Conservation (phyloP, 1,140 invertebrate genomes). For the Musca domestica region DNA sequence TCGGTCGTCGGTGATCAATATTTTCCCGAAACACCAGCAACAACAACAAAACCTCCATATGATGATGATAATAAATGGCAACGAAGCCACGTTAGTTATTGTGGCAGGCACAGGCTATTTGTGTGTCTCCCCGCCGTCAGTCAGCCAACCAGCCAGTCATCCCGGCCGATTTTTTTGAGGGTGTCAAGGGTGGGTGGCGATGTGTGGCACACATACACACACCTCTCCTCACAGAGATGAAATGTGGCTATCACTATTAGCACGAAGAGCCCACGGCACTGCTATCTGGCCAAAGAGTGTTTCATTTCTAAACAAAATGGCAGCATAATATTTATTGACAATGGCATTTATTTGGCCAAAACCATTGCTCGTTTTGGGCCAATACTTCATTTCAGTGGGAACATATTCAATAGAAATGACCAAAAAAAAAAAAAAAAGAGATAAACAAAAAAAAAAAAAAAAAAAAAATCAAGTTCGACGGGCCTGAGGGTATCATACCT, state of each 20-base stretch:
- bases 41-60: too few relatives aligned
- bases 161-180: background rate
- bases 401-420: too few relatives aligned
- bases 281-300: background rate
- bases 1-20: too few relatives aligned
- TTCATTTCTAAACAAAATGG: slow-evolving; percentile 14
- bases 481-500: too few relatives aligned
- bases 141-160: background rate
- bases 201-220: background rate
- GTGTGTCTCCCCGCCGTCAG: background rate
- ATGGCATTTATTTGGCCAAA: slow-evolving; percentile 4
- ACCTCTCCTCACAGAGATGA: background rate
- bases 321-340: slow-evolving; percentile 21
- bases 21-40: too few relatives aligned
- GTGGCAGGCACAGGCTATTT: too few relatives aligned
- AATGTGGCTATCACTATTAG: background rate
- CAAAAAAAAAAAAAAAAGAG: slow-evolving; percentile 1
- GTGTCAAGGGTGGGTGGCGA: background rate
- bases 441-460: background rate
- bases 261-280: background rate
- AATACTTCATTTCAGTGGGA: too few relatives aligned
- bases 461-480: too few relatives aligned
- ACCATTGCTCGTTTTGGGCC: too few relatives aligned
- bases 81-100: too few relatives aligned
- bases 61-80: too few relatives aligned